Evolutionary conservation across 2,113 vertebrate genomes (phyloP).

Genomic region (Spilogale gracilis): DNA sequence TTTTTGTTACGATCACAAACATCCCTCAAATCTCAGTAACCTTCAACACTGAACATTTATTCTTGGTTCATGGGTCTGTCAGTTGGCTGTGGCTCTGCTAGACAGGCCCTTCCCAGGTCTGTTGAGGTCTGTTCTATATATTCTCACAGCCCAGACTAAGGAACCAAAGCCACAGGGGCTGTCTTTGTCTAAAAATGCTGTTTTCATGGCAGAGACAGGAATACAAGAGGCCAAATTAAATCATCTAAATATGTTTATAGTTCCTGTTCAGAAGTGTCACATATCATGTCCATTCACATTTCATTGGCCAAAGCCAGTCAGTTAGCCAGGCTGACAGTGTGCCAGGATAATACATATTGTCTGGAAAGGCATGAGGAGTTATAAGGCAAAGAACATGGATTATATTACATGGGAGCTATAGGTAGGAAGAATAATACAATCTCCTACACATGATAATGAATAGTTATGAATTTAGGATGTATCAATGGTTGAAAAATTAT

Average conservation of each 20-base stretch:
- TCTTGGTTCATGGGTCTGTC: not conserved
- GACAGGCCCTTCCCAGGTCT: not conserved
- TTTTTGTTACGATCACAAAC: not conserved
- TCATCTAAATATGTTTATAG: not conserved
- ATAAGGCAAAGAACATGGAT: not conserved
- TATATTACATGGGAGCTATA: not conserved
- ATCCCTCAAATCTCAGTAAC: not conserved
- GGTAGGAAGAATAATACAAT: not conserved
- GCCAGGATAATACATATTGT: not conserved
- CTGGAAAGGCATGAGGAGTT: not conserved
- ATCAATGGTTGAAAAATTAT: not conserved
- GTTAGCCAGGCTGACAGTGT: not conserved
- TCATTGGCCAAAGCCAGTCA: not conserved
- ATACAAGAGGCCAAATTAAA: not conserved
- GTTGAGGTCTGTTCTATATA: not conserved
- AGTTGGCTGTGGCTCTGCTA: not conserved
- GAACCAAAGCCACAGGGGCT: not conserved
- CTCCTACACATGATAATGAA: not conserved
- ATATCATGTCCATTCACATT: not conserved
- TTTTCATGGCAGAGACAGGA: not conserved
- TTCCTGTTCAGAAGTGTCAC: not conserved
- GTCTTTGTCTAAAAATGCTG: not conserved
- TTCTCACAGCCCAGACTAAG: not conserved
- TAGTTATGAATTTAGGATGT: constrained; percentile 7
- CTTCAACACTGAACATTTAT: not conserved